These are phyloP conservation scores for Montifringilla adamsi DNA, from an alignment of 2,113 vertebrate species.

Conservation along the genomic window DNA sequence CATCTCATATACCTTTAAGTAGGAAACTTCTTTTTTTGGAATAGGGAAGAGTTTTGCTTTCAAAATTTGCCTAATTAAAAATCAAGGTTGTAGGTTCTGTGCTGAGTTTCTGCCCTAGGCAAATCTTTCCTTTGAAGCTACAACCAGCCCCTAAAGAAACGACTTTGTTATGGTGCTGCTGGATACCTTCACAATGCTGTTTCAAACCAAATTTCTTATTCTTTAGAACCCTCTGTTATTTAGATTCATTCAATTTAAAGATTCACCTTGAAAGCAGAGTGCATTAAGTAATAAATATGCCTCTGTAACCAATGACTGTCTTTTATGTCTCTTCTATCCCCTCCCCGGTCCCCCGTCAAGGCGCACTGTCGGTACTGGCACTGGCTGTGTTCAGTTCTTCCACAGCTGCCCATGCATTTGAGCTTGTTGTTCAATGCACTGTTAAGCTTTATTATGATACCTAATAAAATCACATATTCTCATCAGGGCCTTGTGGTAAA, in stretches of 20 bases:
- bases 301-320: constrained; percentile 8
- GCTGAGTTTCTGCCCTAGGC: constrained; percentile 55
- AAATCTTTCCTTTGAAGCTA: constrained; percentile 48
- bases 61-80: constrained; percentile 60
- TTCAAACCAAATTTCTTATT: constrained; percentile 65
- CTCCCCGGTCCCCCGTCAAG: not conserved
- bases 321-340: not conserved
- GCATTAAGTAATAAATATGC: constrained; percentile 44
- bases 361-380: not conserved
- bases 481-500: not conserved
- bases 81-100: constrained; percentile 24
- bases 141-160: constrained; percentile 29
- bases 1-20: not conserved
- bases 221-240: constrained; percentile 66
- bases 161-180: constrained; percentile 46
- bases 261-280: constrained; percentile 51
- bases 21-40: constrained; percentile 12
- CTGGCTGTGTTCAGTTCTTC: not conserved
- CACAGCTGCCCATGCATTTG: not conserved
- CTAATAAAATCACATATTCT: not conserved
- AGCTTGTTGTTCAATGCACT: constrained; percentile 15
- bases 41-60: constrained; percentile 30
- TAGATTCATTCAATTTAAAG: constrained; percentile 61
- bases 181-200: constrained; percentile 51
- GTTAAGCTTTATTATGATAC: not conserved